Percentiles rank a stretch among this genome's conserved stretches.
Conservation (phyloP, 2,888 invertebrate genomes). For the Tetragonula carbonaria region DNA sequence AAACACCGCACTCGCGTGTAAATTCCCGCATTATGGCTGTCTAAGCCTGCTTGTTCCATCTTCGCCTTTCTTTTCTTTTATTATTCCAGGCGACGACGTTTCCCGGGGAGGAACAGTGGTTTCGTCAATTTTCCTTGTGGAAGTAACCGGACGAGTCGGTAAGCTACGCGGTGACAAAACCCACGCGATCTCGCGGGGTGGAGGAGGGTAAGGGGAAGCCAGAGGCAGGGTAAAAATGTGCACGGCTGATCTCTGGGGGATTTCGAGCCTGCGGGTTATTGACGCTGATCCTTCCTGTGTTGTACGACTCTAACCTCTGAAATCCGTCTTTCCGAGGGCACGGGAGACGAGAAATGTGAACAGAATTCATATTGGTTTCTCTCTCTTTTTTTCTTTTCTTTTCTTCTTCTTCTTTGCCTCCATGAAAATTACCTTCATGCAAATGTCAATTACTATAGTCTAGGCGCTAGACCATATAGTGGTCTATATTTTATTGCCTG, state of each 20-base stretch:
- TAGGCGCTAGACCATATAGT: too few species aligned
- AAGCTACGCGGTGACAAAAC: constrained; percentile 47
- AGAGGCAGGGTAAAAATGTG: constrained; percentile 41
- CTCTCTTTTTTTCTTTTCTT: neutral
- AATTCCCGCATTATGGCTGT: constrained; percentile 60
- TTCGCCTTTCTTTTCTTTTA: constrained; percentile 34
- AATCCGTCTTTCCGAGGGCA: constrained; percentile 21
- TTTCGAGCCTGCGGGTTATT: constrained; percentile 55
- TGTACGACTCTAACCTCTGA: constrained; percentile 9
- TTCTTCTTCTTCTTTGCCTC: neutral
- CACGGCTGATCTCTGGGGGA: constrained; percentile 47
- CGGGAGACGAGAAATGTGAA: constrained; percentile 1
- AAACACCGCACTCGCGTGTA: constrained; percentile 60
- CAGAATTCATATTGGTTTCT: constrained; percentile 29
- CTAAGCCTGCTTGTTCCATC: constrained; percentile 21
- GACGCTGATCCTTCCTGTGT: constrained; percentile 52
- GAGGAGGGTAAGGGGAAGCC: neutral
- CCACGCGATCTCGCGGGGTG: constrained; percentile 42
- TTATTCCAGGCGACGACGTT: constrained; percentile 44
- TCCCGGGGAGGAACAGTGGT: constrained; percentile 31
- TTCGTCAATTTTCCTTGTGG: constrained; percentile 56
- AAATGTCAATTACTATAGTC: neutral
- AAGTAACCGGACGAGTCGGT: constrained; percentile 29
- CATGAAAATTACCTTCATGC: neutral
- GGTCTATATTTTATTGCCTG: too few species aligned